Evolutionary conservation across 2,797 vertebrate genomes (phyloP).

Genomic region (Syncerus caffer): DNA sequence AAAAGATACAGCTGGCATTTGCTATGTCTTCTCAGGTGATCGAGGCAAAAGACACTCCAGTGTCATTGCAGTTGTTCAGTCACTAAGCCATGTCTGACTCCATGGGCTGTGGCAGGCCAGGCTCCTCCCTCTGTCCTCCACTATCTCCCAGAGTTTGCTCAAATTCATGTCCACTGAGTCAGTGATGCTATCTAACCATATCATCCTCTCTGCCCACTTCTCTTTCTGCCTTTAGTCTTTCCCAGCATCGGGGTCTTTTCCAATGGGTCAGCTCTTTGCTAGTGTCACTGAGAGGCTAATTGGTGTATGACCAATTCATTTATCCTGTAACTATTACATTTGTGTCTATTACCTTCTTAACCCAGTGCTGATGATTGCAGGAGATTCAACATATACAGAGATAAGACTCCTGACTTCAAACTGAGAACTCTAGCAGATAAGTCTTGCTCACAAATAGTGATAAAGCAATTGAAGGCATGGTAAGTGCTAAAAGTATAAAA

Average conservation of each 20-base stretch:
- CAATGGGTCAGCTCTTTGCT: neutral
- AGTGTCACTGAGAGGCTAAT: neutral
- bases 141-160: neutral
- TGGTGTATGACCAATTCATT: neutral
- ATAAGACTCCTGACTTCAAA: neutral
- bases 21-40: neutral
- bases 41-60: neutral
- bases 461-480: neutral
- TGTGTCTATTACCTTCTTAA: neutral
- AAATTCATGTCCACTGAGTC: neutral
- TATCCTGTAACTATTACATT: neutral
- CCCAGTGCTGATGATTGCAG: neutral
- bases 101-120: neutral
- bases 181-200: neutral
- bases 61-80: neutral
- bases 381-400: neutral
- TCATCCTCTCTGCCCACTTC: neutral
- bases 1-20: neutral
- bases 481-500: neutral
- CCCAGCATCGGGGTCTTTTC: neutral
- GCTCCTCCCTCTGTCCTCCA: neutral
- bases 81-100: neutral
- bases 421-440: neutral
- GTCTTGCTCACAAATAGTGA: neutral
- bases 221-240: neutral